Evolutionary conservation across 2,797 vertebrate genomes (phyloP).

Genomic region (Bradypodion ventrale): DNA sequence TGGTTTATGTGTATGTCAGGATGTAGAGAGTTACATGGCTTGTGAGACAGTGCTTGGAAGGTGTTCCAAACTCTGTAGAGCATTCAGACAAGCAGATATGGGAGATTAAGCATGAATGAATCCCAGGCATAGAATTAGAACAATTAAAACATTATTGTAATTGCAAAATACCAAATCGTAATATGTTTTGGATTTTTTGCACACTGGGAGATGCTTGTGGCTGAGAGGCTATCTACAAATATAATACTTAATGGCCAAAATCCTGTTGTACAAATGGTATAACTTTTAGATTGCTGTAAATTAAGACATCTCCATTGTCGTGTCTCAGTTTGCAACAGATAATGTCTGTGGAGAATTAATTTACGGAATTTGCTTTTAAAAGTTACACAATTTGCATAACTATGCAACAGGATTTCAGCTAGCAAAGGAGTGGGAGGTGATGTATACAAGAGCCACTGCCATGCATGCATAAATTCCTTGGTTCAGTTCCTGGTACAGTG

Average conservation of each 20-base stretch:
- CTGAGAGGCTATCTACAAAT: not conserved
- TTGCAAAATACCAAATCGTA: too few relatives aligned
- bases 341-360: too few relatives aligned
- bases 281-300: too few relatives aligned
- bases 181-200: too few relatives aligned
- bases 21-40: not conserved
- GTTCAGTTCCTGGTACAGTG: not conserved
- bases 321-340: too few relatives aligned
- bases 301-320: too few relatives aligned
- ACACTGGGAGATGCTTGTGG: not conserved
- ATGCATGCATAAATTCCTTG: not conserved
- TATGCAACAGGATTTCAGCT: too few relatives aligned
- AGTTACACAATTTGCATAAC: too few relatives aligned
- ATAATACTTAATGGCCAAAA: not conserved
- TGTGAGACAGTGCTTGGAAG: not conserved
- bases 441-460: not conserved
- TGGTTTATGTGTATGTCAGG: not conserved
- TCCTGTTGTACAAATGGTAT: too few relatives aligned
- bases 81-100: not conserved
- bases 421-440: not conserved
- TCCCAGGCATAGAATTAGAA: not conserved
- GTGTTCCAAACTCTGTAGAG: not conserved
- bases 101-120: not conserved
- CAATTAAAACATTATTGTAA: not conserved
- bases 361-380: too few relatives aligned